Evolutionary conservation across 2,888 invertebrate species (phyloP).

Genomic region (Drosophila planitibia): DNA sequence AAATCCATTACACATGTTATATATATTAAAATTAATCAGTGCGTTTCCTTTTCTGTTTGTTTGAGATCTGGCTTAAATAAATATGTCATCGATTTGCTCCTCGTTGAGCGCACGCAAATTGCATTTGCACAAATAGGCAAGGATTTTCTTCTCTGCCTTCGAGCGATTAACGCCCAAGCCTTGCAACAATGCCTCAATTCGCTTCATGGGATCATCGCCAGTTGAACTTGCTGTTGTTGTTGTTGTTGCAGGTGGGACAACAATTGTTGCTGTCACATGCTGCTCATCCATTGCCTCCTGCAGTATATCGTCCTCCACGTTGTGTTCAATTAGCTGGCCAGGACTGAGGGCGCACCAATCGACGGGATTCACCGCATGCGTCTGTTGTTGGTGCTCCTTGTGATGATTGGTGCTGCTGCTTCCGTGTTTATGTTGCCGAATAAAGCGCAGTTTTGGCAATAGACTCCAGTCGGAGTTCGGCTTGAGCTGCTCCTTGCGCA

Average conservation of each 20-base stretch:
- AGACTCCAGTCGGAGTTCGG: slow-evolving; percentile 68
- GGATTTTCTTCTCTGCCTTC: slow-evolving; percentile 81
- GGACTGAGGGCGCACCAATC: slow-evolving; percentile 49
- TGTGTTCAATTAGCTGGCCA: slow-evolving; percentile 61
- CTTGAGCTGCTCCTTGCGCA: slow-evolving; percentile 66
- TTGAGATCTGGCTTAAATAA: slow-evolving; percentile 51
- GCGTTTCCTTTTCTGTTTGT: not conserved
- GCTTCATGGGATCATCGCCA: slow-evolving; percentile 57
- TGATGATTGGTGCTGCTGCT: slow-evolving; percentile 43
- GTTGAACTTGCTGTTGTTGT: not conserved
- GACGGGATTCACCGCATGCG: slow-evolving; percentile 1
- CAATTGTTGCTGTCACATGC: slow-evolving; percentile 26
- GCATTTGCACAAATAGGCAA: slow-evolving; percentile 82
- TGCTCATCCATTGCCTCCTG: slow-evolving; percentile 83
- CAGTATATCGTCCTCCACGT: slow-evolving; percentile 65
- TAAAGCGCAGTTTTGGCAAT: slow-evolving; percentile 67
- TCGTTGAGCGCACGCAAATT: slow-evolving; percentile 74
- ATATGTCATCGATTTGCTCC: slow-evolving; percentile 78
- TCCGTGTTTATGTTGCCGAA: slow-evolving; percentile 31
- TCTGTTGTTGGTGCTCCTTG: slow-evolving; percentile 31
- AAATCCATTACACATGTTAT: slow-evolving; percentile 1
- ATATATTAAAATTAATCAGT: slow-evolving; percentile 18
- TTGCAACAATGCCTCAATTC: slow-evolving; percentile 76
- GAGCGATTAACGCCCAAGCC: slow-evolving; percentile 78
- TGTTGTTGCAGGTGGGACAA: not conserved